Conservation (phyloP, 2,888 invertebrate genomes). For the Taphrorychus bicolor region DNA sequence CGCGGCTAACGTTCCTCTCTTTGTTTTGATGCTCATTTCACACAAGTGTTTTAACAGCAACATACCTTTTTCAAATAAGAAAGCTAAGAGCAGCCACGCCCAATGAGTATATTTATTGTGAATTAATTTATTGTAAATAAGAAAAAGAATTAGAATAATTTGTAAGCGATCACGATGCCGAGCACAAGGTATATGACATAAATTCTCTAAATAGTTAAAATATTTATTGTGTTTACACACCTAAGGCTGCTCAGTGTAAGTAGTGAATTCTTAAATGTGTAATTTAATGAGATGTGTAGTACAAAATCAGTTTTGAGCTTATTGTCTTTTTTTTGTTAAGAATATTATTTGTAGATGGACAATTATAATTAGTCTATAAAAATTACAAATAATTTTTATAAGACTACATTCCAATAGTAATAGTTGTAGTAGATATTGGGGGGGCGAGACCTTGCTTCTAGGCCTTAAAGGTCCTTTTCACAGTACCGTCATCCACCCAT, state of each 20-base stretch:
- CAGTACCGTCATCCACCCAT: too few relatives aligned
- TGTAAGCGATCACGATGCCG: conserved; percentile 8
- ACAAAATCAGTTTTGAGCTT: neutral
- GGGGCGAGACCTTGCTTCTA: too few relatives aligned
- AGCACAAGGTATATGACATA: conserved; percentile 17
- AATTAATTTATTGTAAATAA: too few relatives aligned
- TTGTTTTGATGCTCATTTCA: neutral
- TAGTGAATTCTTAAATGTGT: conserved; percentile 10
- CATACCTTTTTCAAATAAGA: neutral
- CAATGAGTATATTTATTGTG: neutral
- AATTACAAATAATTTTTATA: too few relatives aligned
- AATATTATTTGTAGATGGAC: too few relatives aligned
- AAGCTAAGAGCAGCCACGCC: neutral
- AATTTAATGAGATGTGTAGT: neutral
- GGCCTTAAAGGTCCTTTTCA: too few relatives aligned
- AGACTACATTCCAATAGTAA: too few relatives aligned
- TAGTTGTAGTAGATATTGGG: too few relatives aligned
- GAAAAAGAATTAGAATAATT: conserved; percentile 19
- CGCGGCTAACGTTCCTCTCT: neutral
- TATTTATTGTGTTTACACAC: conserved; percentile 17
- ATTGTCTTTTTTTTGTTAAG: too few relatives aligned
- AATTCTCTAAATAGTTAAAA: conserved; percentile 21
- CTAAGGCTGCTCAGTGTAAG: too few relatives aligned
- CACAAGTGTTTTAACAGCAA: neutral
- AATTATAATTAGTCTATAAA: too few relatives aligned